Evolutionary conservation across 2,113 vertebrate genomes (phyloP), one percentile per base, ranked within the genome.

Genomic region (Puntigrus tetrazona): DNA sequence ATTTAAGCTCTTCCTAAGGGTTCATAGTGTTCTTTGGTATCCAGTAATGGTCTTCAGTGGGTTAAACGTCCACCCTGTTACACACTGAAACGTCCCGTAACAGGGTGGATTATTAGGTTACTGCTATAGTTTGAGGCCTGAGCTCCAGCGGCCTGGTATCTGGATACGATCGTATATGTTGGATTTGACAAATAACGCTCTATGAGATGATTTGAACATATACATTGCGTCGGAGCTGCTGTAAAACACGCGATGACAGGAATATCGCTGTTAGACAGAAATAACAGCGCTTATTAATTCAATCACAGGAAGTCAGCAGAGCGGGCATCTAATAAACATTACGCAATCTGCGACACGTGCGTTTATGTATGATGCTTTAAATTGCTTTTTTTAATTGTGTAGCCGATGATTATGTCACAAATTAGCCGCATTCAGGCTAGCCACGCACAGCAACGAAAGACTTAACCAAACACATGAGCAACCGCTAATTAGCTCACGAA

Each of bases 341-440:
- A 76, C 18, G 50, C 50, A 77, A 36, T 77, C 36, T 77, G 34
- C 55, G 61, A 61, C 11, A 61, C 5, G 77, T 61, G 55, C n/a
- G 43, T 78, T 61, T 61, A 63, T 78, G 55, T 43, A 41, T 63
- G 34, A 61, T 41, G 76, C 76, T 78, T 61, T 78, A 41, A 78
- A 78, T 43, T 16, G 76, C 76, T 61, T 78, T 78, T n/a, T 61
- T 27, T 61, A 78, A 78, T 78, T 61, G 55, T 78, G 52, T 20
- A 78, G 36, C 36, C 2, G 4, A 2, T 61, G 36, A 78, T 78
- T 78, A 27, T 43, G 22, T 43, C 38, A 43, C 22, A 78, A 78
- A 78, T 78, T 61, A 78, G 55, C 55, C 1, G 7, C 77, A 78
- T 78, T 78, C 77, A 78, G n/a, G 20, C 55, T 41, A 78, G 69